Base-by-base conservation (phyloP, 2,113 vertebrate species). In the Emydocephalus ijimae region DNA sequence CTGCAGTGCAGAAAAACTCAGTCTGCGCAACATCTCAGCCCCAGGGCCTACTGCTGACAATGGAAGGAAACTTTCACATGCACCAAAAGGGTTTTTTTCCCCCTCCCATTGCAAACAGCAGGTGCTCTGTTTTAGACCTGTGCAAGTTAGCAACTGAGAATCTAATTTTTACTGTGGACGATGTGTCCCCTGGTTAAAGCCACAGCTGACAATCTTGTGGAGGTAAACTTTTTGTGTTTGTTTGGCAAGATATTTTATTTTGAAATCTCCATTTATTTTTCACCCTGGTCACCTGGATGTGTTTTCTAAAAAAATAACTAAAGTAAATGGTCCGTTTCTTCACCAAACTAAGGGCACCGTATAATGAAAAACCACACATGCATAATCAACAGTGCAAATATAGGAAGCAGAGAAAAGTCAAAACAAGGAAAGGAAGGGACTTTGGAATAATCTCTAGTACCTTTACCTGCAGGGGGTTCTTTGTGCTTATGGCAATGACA, bases 401-500 rank as follows among this genome's bases (percentile, higher is more conserved):
- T 91, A 0, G 14, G 45, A 90, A 86, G 89, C 81, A 87, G 52
- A 24, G 43, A 57, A 26, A 61, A 52, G 39, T 18, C 23, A 20
- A 29, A 64, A 95, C 94, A 96, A 95, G 20, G 95, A 93, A 94
- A 96, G 96, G 94, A 95, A 96, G 96, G 96, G 95, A 95, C 96
- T 96, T 96, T 95, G 96, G 96, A 97, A 96, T 96, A 90, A 95
- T 96, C 95, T 96, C 96, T 97, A 96, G 96, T 97, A 97, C 97
- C 92, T 94, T 97, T 98, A 99, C 99, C 99, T 99, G 99, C 93
- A 99, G 98, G 87, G 99, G 99, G 96, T 99, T 99, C 98, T 99
- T 99, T 97, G 99, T 99, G 98, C 99, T 99, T 98, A 99, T 99
- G 97, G 99, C 99, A 95, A 99, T 99, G 97, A 99, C 99, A 92